phyloP scores from a whole-genome alignment of 1,140 invertebrate genomes.

The Ridgeia piscesae region DNA sequence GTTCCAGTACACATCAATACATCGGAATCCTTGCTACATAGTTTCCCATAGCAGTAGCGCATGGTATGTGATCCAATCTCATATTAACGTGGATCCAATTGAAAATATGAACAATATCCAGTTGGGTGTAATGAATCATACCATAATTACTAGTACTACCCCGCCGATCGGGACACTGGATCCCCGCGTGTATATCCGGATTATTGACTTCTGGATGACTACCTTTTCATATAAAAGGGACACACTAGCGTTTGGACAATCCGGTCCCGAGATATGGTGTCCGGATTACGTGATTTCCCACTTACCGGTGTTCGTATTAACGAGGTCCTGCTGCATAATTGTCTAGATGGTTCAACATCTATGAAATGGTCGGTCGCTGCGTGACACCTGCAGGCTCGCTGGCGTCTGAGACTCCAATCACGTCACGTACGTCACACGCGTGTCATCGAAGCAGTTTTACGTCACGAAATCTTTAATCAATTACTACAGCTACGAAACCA shows the following conservation, averaged over 20 bases:
- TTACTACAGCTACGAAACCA: not conserved
- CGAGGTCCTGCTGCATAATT: not conserved
- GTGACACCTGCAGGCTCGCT: not conserved
- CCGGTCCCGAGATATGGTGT: too few species aligned
- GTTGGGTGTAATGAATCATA: not conserved
- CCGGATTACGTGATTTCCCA: too few species aligned
- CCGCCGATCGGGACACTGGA: too few species aligned
- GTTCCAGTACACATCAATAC: not conserved
- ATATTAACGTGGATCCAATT: not conserved
- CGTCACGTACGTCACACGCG: not conserved
- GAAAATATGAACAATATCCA: not conserved
- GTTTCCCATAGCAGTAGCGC: not conserved
- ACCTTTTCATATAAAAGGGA: too few species aligned
- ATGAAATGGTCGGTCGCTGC: not conserved
- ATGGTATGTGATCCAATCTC: not conserved
- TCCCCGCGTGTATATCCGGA: too few species aligned
- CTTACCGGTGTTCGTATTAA: too few species aligned
- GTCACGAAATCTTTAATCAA: not conserved
- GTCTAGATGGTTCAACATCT: not conserved
- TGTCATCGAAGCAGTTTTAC: not conserved
- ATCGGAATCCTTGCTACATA: not conserved
- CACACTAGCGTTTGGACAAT: too few species aligned
- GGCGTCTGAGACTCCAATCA: not conserved
- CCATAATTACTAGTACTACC: too few species aligned
- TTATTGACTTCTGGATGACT: too few species aligned